A percentile compares a stretch with the other conserved stretches of the same genome.
Evolutionary conservation across 1,140 invertebrate genomes (phyloP).

Genomic region (Anagrus nilaparvatae): DNA sequence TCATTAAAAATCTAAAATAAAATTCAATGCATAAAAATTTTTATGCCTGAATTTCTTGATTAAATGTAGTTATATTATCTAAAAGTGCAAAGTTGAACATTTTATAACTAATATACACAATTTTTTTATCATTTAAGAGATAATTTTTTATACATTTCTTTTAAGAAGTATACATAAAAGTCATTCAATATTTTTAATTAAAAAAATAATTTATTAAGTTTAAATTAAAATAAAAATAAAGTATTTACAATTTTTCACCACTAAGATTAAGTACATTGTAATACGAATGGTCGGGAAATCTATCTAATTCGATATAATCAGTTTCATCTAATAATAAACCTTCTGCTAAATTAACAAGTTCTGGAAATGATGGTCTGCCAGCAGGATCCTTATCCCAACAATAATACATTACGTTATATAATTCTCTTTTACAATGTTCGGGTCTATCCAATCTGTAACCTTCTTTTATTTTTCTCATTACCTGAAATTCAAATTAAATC

Average conservation of each 20-base stretch:
- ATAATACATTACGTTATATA: conserved; percentile 91
- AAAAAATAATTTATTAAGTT: conserved; percentile 5
- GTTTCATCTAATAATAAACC: conserved; percentile 76
- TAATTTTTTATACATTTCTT: no score
- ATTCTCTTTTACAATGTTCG: conserved; percentile 76
- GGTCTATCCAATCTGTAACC: conserved; percentile 80
- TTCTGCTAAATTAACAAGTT: conserved; percentile 69
- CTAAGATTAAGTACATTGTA: conserved; percentile 82
- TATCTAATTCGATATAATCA: conserved; percentile 85
- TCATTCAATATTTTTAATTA: conserved; percentile 4
- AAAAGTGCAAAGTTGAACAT: no score
- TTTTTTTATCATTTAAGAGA: no score
- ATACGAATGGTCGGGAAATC: conserved; percentile 88
- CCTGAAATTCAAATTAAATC: conserved; percentile 39
- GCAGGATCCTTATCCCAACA: conserved; percentile 79
- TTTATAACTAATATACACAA: no score
- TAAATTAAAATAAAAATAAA: background rate
- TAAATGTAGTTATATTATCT: no score
- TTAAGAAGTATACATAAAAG: background rate
- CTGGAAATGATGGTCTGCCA: conserved; percentile 65
- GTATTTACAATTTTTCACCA: conserved; percentile 65
- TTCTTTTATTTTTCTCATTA: conserved; percentile 51
- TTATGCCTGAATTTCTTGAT: no score
- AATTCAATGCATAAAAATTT: no score
- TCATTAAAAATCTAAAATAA: no score